Base-by-base conservation (phyloP, 2,113 vertebrate genomes). In the Sakesphorus luctuosus region DNA sequence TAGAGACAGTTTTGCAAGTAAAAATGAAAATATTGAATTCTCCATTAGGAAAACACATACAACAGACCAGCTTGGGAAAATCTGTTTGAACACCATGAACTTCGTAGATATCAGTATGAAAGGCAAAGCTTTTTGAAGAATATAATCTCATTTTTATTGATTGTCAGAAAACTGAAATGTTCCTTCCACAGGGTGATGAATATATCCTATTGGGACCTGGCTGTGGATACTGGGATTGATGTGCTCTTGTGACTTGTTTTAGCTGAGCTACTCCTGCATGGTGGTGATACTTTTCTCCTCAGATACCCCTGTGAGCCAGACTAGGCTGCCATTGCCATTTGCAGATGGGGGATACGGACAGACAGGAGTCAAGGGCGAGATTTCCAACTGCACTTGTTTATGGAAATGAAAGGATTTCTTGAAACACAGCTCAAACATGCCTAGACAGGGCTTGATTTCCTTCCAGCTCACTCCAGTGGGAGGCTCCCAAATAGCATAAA, bases 11-110 rank as follows among this genome's bases (percentile, higher is more conserved):
- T 62, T 69, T 81, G 83, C 74, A 82, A 95, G 67, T 55, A 84
- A 84, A 91, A 94, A 73, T 63, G 73, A 94, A 95, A 93, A 94
- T 50, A 84, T 7, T 46, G 68, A 78, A 59, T 76, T 95, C 80
- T 75, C 31, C 23, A 36, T 84, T 73, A 93, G 65, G 62, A 94
- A 94, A 96, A 88, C 84, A 67, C 19, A 58, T 55, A 56, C 19
- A 75, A 66, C 38, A 84, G n/a, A 84, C 7, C 68, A 75, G 65
- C 79, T 44, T 86, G 80, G 90, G 52, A 81, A 96, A 93, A 92
- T 61, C 10, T 94, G 38, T 52, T 92, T 79, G 59, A 89, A 61
- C 31, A 78, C 73, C 31, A 72, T 68, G 53, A 95, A 63, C 81
- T 89, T 36, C 50, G 61, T 38, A 35, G 65, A 14, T 84, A 89